phyloP scores from a whole-genome alignment of 2,888 invertebrate species.

The Eugnorisma glareosa region DNA sequence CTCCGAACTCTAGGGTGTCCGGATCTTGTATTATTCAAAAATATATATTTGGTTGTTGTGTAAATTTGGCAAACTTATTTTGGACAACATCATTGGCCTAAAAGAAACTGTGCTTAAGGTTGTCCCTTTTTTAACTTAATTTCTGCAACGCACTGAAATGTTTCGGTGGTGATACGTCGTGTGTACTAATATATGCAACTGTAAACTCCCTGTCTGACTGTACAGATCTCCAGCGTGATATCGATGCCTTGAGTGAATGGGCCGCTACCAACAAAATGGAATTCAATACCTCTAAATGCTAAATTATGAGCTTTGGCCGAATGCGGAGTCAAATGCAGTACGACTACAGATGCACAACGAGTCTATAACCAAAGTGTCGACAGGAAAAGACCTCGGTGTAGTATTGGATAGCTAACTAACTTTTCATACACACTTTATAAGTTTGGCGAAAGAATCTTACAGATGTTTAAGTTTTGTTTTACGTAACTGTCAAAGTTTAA shows the following conservation, averaged over 20 bases:
- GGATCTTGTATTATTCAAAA: background rate
- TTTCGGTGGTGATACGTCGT: too few relatives aligned
- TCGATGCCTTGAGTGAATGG: background rate
- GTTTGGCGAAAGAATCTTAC: too few relatives aligned
- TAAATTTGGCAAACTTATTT: background rate
- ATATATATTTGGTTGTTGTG: background rate
- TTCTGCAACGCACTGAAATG: background rate
- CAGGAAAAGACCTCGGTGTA: too few relatives aligned
- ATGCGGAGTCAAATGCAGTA: too few relatives aligned
- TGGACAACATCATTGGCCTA: background rate
- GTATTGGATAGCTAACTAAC: too few relatives aligned
- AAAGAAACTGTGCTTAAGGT: background rate
- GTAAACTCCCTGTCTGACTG: background rate
- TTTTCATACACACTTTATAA: too few relatives aligned
- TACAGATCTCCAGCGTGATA: background rate
- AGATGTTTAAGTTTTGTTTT: too few relatives aligned
- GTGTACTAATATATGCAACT: background rate
- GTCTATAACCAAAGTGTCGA: too few relatives aligned
- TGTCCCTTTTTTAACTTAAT: background rate
- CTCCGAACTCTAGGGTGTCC: conserved; percentile 8
- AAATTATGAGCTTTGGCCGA: background rate
- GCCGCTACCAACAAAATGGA: background rate
- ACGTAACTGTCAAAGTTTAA: too few relatives aligned
- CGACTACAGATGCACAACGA: too few relatives aligned
- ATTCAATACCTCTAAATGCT: background rate